These are phyloP conservation scores for Pollenia angustigena DNA, from an alignment of 2,888 invertebrate species.

Conservation along the genomic window DNA sequence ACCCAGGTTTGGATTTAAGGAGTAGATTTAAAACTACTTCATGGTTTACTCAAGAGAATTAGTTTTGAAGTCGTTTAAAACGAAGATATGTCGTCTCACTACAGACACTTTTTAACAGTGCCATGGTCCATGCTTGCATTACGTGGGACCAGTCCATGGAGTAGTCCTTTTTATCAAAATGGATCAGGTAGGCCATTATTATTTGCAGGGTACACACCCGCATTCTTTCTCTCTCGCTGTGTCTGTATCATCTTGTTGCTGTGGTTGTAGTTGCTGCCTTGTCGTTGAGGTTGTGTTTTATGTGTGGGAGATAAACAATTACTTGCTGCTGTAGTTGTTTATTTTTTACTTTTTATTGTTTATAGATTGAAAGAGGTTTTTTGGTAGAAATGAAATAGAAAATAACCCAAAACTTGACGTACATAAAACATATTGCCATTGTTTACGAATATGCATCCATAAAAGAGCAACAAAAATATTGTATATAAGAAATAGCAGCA, in stretches of 20 bases:
- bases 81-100: no score
- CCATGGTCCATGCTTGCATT: no score
- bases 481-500: background rate
- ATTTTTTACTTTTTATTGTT: constrained; percentile 26
- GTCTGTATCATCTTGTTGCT: constrained; percentile 22
- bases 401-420: constrained; percentile 57
- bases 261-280: constrained; percentile 29
- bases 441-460: constrained; percentile 70
- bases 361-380: constrained; percentile 27
- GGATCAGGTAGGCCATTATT: no score
- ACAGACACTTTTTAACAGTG: no score
- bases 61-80: no score
- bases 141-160: no score
- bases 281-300: constrained; percentile 16
- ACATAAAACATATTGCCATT: constrained; percentile 67
- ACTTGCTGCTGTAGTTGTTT: constrained; percentile 40
- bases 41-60: no score
- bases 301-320: constrained; percentile 49
- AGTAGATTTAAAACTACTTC: no score
- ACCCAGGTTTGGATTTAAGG: no score
- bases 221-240: background rate
- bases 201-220: no score
- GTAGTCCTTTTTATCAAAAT: no score
- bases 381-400: background rate
- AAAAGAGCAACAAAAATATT: constrained; percentile 34